Evolutionary conservation across 2,888 invertebrate species (phyloP), one percentile per base, ranked within the genome.

Genomic region (Apamea crenata): DNA sequence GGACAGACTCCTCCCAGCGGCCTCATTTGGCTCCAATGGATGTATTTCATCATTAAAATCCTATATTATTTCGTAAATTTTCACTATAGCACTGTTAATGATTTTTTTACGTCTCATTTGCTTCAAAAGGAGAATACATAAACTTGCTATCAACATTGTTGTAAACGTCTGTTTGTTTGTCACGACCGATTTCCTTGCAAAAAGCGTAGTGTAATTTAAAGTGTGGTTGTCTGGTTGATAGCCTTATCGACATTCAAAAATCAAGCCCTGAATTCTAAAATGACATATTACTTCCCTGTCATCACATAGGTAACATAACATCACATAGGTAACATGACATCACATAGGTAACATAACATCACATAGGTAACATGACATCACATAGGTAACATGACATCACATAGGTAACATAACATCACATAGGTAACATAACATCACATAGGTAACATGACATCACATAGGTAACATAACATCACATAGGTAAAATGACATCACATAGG

Each of bases 41-140:
- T 47, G 77, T 70, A 77, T 80, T 84, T 77, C 77, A 80, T 84
- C 67, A 80, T 82, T 84, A 78, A 83, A 63, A 74, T 74, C 50
- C 10, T 85, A 68, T 47, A 69, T 56, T 44, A 74, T 82, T 74
- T 25, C 44, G 25, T 74, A 71, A 71, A 65, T 74, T 32, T 80
- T 36, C 65, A 65, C 1, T 53, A n/a, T 18, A 36, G 10, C 7
- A 29, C 29, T 29, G 66, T 3, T 77, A 69, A 16, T 80, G 36
- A 50, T 66, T 66, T 68, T 76, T 32, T 53, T 82, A 53, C 40
- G 56, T 12, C 16, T 69, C 65, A 36, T 65, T 61, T 69, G 36
- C 16, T 53, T 81, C 16, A 32, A 50, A 72, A n/a, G 0, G 10
- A 40, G 32, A 16, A 32, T 40, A 12, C 21, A 8, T 21, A 32